Conservation (phyloP, 1,140 invertebrate genomes). For the Microplitis mediator region DNA sequence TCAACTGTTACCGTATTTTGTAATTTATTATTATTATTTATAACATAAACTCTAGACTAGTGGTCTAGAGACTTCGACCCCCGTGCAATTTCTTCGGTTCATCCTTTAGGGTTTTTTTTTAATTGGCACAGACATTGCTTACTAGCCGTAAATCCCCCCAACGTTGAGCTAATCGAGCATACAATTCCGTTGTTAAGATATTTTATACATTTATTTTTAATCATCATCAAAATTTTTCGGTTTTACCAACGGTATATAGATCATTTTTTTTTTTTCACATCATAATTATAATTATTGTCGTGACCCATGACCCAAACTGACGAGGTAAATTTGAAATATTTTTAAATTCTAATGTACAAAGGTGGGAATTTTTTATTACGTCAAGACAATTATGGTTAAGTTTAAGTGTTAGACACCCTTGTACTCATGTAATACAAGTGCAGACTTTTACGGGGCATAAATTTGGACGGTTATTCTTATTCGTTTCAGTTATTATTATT, state of each 20-base stretch:
- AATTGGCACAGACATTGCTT: slow-evolving; percentile 36
- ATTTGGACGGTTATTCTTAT: slow-evolving; percentile 26
- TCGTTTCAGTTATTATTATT: slow-evolving; percentile 4
- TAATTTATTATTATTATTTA: too few relatives aligned
- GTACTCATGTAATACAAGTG: not conserved
- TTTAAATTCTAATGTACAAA: not conserved
- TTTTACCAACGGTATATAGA: too few relatives aligned
- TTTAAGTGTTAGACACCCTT: not conserved
- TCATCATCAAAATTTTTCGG: not conserved
- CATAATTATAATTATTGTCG: not conserved
- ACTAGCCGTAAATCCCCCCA: slow-evolving; percentile 4
- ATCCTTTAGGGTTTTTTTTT: not conserved
- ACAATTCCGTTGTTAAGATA: slow-evolving; percentile 10
- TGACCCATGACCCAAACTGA: too few relatives aligned
- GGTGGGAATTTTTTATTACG: not conserved
- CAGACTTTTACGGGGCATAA: slow-evolving; percentile 32
- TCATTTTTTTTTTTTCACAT: not conserved
- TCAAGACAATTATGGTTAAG: not conserved
- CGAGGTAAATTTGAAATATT: not conserved
- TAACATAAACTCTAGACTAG: not conserved
- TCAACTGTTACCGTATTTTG: not conserved
- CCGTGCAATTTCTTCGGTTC: not conserved
- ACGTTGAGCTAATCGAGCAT: slow-evolving; percentile 20
- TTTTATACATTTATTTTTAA: not conserved
- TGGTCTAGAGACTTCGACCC: too few relatives aligned